Percentiles rank a stretch among this genome's conserved stretches.
These are phyloP conservation scores for Anguilla rostrata DNA, from an alignment of 2,113 vertebrate species.

Conservation along the genomic window DNA sequence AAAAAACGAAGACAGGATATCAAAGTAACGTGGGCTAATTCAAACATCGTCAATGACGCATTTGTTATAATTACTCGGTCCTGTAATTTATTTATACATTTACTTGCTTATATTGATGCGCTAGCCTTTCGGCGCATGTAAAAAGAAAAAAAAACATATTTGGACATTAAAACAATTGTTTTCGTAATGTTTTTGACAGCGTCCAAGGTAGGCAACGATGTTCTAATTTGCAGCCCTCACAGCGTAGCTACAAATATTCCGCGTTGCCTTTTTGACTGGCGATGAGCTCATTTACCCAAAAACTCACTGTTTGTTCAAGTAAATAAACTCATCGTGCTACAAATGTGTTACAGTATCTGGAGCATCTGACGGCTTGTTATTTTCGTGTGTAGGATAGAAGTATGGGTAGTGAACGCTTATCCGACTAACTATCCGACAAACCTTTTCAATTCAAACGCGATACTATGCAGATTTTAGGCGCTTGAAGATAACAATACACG, in stretches of 20 bases:
- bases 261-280: background rate
- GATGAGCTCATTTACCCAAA: background rate
- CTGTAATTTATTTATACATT: background rate
- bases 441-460: background rate
- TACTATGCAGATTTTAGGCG: background rate
- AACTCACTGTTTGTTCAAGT: background rate
- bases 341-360: background rate
- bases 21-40: background rate
- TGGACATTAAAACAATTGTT: background rate
- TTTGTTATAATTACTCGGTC: background rate
- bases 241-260: background rate
- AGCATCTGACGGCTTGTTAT: background rate
- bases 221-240: background rate
- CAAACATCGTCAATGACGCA: background rate
- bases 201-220: background rate
- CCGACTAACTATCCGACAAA: background rate
- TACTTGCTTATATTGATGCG: background rate
- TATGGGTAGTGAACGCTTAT: background rate
- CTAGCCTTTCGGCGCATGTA: background rate
- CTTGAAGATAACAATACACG: too few species aligned
- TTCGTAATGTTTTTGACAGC: background rate
- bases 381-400: background rate
- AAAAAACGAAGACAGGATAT: background rate
- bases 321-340: background rate
- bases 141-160: background rate